Evolutionary conservation across 2,888 invertebrate genomes (phyloP).

Genomic region (Drosophila robusta): DNA sequence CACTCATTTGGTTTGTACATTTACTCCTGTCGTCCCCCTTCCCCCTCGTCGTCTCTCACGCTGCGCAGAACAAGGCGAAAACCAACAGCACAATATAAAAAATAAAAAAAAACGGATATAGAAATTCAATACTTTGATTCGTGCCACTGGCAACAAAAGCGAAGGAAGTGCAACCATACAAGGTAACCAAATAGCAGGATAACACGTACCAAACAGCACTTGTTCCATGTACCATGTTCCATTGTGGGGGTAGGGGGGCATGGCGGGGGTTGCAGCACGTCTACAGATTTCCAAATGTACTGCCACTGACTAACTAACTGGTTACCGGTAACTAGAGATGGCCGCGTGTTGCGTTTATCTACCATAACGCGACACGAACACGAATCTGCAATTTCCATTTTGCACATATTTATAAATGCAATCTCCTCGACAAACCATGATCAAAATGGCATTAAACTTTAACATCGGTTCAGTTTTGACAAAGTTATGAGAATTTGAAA

Average conservation of each 20-base stretch:
- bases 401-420: no score
- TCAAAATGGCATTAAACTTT: no score
- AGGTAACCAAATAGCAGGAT: slow-evolving; percentile 78
- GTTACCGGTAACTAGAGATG: slow-evolving; percentile 43
- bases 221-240: slow-evolving; percentile 36
- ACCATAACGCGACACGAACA: neutral
- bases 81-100: slow-evolving; percentile 40
- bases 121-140: slow-evolving; percentile 85
- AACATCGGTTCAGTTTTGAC: no score
- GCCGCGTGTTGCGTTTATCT: neutral
- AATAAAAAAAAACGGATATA: slow-evolving; percentile 82
- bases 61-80: slow-evolving; percentile 38
- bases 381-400: neutral
- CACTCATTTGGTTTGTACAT: slow-evolving; percentile 68
- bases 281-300: slow-evolving; percentile 51
- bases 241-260: neutral
- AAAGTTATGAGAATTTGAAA: no score
- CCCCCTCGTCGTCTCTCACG: neutral
- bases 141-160: slow-evolving; percentile 74
- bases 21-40: slow-evolving; percentile 21
- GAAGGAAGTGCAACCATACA: slow-evolving; percentile 78
- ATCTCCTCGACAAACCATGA: no score
- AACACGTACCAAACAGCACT: slow-evolving; percentile 76
- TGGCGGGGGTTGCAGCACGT: neutral
- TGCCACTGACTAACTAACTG: slow-evolving; percentile 37